Base-by-base conservation (phyloP, 2,888 invertebrate species). In the Ectemnius continuus region DNA sequence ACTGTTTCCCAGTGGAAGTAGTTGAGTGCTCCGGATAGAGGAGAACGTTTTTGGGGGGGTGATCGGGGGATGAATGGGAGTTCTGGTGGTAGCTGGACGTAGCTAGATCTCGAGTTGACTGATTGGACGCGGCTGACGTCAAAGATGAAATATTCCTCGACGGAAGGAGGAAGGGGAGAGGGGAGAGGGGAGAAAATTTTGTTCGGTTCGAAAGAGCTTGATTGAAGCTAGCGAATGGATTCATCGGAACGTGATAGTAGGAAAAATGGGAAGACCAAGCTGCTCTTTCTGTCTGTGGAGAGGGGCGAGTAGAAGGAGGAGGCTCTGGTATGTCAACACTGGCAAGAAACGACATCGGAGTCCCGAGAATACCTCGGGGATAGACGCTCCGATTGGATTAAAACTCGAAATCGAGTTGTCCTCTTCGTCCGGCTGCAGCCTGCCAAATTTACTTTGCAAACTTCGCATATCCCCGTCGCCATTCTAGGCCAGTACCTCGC, bases 361-460 rank as follows among this genome's bases (percentile, higher is more conserved):
- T 61, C n/a, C 28, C 61, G 57, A 52, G 52, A 13, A 69, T 61
- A 70, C 73, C 82, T 73, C 73, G 52, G 23, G 75, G 80, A 80
- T 79, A 75, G 64, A 52, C 56, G 73, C 36, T 36, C 36, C 70
- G 80, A 88, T 88, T 86, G 85, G 84, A 88, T 88, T 87, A 87
- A 88, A 88, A 88, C 87, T 88, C 87, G 82, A 85, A 87, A 88
- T 88, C 85, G 85, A 88, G 85, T 88, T 88, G 80, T 81, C 73
- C 75, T 82, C 74, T 75, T 78, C 73, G 78, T 73, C 66, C 16
- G 72, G 76, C 36, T 36, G 36, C 61, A 66, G 66, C 71, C 80
- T 77, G 77, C 78, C 81, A 87, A 87, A 88, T 87, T 88, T 88
- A 88, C 88, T 89, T 86, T 86, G 67, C 82, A 72, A 89, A 88